These are phyloP conservation scores for Sarcophaga carnaria DNA, from an alignment of 2,888 invertebrate genomes.

Conservation along the genomic window DNA sequence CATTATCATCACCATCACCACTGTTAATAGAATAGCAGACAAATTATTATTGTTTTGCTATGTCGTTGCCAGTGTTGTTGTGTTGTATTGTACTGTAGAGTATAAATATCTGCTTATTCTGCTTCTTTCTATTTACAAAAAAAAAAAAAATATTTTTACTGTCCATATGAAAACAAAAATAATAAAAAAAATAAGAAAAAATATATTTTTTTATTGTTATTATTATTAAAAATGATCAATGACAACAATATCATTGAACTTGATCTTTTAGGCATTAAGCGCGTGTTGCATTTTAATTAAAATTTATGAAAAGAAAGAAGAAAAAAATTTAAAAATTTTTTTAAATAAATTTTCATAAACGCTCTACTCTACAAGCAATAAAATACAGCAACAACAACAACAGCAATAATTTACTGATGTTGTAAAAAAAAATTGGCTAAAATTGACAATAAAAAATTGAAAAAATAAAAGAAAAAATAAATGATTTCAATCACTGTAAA, in stretches of 20 bases:
- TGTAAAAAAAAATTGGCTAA: slow-evolving; percentile 39
- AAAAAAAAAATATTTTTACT: not conserved
- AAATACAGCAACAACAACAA: slow-evolving; percentile 32
- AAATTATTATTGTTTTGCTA: not conserved
- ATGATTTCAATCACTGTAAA: slow-evolving; percentile 59
- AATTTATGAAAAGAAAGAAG: slow-evolving; percentile 19
- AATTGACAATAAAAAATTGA: slow-evolving; percentile 34
- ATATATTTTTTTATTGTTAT: not conserved
- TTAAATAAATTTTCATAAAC: not conserved
- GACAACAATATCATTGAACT: slow-evolving; percentile 76
- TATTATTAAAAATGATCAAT: slow-evolving; percentile 57
- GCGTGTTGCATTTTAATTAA: slow-evolving; percentile 69
- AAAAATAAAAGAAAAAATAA: slow-evolving; percentile 41
- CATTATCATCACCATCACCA: too few relatives aligned
- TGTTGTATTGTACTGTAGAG: not conserved
- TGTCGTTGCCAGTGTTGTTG: slow-evolving; percentile 52
- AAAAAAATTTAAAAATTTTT: not conserved
- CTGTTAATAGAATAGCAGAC: too few relatives aligned
- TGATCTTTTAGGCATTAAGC: slow-evolving; percentile 74
- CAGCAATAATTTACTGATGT: slow-evolving; percentile 56
- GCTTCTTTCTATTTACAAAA: slow-evolving; percentile 50
- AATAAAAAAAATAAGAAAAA: not conserved
- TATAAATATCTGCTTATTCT: slow-evolving; percentile 41
- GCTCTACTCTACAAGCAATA: not conserved
- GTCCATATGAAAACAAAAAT: not conserved